Conservation (phyloP, 2,888 invertebrate genomes). For the Cataglyphis cursor region DNA sequence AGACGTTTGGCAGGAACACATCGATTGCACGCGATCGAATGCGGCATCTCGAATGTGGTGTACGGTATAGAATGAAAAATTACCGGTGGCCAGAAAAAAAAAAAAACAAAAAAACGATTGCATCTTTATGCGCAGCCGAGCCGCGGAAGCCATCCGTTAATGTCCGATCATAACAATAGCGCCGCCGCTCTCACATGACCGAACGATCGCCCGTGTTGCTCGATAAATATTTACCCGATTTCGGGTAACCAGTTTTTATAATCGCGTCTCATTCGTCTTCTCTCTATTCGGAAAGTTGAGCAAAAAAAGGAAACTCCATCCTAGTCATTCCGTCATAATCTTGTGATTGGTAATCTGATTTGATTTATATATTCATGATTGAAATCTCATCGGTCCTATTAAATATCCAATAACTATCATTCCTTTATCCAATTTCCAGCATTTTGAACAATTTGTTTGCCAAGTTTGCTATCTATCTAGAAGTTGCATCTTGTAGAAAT, state of each 20-base stretch:
- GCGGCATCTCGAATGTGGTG: conserved; percentile 12
- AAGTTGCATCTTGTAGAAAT: background rate
- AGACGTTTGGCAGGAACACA: background rate
- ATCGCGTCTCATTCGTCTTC: conserved; percentile 37
- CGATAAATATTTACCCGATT: conserved; percentile 81
- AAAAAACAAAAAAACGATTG: conserved; percentile 31
- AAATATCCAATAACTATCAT: background rate
- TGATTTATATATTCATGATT: background rate
- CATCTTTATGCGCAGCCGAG: conserved; percentile 57
- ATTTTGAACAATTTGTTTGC: background rate
- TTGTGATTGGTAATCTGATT: background rate
- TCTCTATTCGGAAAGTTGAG: background rate
- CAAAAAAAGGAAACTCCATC: background rate
- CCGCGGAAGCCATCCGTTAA: conserved; percentile 81
- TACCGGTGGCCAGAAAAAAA: background rate
- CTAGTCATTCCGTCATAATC: background rate
- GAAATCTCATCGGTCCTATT: background rate
- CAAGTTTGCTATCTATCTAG: background rate
- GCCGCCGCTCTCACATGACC: conserved; percentile 56
- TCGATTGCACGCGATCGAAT: conserved; percentile 40
- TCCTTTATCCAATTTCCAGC: background rate
- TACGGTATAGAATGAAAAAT: conserved; percentile 38
- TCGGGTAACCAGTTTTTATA: conserved; percentile 49
- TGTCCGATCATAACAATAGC: conserved; percentile 80
- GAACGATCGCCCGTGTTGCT: conserved; percentile 60